phyloP scores from a whole-genome alignment of 2,888 invertebrate species.

The Idaea aversata region DNA sequence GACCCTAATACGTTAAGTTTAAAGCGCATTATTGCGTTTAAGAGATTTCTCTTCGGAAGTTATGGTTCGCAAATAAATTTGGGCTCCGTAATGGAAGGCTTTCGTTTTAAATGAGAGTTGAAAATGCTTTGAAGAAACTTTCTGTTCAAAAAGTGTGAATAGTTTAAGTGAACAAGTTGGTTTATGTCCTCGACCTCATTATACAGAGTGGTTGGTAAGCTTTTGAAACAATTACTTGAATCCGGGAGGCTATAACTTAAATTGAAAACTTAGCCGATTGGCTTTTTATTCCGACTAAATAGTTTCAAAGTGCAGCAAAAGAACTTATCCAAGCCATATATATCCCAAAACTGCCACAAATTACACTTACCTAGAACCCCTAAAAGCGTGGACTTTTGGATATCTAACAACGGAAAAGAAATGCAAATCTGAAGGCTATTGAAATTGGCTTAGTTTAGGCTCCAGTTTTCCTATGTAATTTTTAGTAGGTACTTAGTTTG shows the following conservation, averaged over 20 bases:
- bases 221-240: constrained; percentile 25
- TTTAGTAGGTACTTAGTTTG: too few relatives aligned
- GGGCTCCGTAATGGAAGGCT: constrained; percentile 55
- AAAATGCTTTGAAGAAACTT: constrained; percentile 50
- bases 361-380: too few relatives aligned
- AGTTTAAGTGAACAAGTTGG: constrained; percentile 21
- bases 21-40: constrained; percentile 44
- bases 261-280: constrained; percentile 23
- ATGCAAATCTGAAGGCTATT: too few relatives aligned
- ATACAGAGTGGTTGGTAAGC: constrained; percentile 22
- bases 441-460: too few relatives aligned
- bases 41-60: constrained; percentile 38
- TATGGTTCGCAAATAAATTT: constrained; percentile 59
- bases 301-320: not conserved
- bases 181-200: constrained; percentile 21
- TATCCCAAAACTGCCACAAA: not conserved
- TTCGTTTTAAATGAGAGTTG: constrained; percentile 48
- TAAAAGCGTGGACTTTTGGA: too few relatives aligned
- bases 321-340: not conserved
- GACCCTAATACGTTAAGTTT: constrained; percentile 35
- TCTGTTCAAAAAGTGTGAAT: constrained; percentile 34
- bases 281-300: constrained; percentile 7
- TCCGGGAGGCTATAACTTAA: constrained; percentile 18
- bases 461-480: too few relatives aligned
- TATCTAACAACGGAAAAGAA: too few relatives aligned